Evolutionary conservation across 2,888 invertebrate genomes (phyloP), one percentile per base, ranked within the genome.

Genomic region (Chelonus formosanus): DNA sequence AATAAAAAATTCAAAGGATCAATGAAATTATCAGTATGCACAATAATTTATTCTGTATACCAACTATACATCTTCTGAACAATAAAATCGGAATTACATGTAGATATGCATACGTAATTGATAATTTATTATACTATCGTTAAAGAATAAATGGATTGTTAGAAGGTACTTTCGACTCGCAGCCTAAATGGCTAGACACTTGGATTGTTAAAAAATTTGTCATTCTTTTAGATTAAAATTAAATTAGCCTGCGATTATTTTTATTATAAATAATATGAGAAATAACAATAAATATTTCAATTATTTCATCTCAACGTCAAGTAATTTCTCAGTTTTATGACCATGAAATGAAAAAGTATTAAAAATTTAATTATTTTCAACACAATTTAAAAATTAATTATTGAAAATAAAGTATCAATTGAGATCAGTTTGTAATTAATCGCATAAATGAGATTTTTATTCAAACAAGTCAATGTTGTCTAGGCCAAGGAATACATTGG

Each of bases 141-240:
- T 67, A 35, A 64, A 43, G 63, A 65, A 66, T 70, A 68, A 66
- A 20, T 20, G 20, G 20, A 20, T 62, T 68, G 68, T 65, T 53
- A 70, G 68, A 67, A 79, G 80, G 80, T 80, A 80, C 80, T 75
- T 78, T 78, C 71, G 80, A 80, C 80, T 80, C 79, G 71, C 72
- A 75, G 73, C 77, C 77, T 61, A 73, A 67, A 60, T 58, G 75
- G 78, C 78, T 73, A 60, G 73, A 71, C 73, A 73, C 71, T 59
- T 48, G 35, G 8, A 59, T 55, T 52, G 6, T 7, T 50, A 61
- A 50, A 52, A 56, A 10, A 36, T 35, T 52, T 7, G 4, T 65
- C 32, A 45, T 48, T 50, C 20, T 40, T 34, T 44, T 20, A 48
- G 31, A 48, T n/a, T 48, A 31, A 48, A 45, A 45, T n/a, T 3